phyloP scores from a whole-genome alignment of 2,888 invertebrate genomes.

The Amphiduros pacificus region DNA sequence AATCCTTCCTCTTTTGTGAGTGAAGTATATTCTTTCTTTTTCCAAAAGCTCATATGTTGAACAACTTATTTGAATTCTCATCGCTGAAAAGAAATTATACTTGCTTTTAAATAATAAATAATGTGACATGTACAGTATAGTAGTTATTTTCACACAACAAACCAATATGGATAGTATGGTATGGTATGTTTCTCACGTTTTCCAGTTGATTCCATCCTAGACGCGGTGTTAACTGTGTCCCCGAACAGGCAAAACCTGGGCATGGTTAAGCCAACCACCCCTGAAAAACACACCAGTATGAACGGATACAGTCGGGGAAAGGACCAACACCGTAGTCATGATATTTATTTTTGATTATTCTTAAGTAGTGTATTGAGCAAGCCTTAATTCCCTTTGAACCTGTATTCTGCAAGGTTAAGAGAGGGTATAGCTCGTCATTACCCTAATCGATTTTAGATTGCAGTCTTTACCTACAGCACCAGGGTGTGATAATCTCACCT shows the following conservation, averaged over 20 bases:
- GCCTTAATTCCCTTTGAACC: no score
- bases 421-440: no score
- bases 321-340: no score
- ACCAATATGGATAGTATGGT: no score
- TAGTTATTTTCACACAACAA: no score
- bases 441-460: no score
- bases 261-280: not conserved
- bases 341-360: not conserved
- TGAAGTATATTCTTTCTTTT: not conserved
- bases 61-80: not conserved
- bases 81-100: no score
- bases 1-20: not conserved
- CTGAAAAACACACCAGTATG: not conserved
- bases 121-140: no score
- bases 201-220: not conserved
- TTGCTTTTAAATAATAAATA: no score
- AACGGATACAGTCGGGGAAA: not conserved
- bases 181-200: no score
- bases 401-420: no score
- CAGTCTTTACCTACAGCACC: not conserved
- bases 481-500: slow-evolving; percentile 1
- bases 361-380: not conserved
- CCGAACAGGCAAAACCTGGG: not conserved
- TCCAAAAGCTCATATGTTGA: not conserved
- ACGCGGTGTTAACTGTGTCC: not conserved